Conservation (phyloP, 1,140 invertebrate species). For the Hydropsyche tenuis region DNA sequence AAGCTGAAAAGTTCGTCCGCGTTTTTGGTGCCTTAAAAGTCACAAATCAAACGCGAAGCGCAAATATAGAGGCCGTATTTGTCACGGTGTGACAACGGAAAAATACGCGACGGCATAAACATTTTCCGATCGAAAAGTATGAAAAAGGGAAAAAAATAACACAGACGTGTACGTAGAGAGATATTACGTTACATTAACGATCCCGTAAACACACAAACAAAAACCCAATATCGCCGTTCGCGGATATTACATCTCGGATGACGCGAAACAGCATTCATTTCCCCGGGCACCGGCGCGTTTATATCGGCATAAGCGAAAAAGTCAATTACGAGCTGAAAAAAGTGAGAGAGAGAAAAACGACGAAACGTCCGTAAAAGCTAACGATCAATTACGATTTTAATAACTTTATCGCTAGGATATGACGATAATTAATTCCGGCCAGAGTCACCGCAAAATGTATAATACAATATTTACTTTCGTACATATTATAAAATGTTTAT, state of each 20-base stretch:
- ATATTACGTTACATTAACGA: conserved; percentile 29
- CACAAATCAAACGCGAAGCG: conserved; percentile 28
- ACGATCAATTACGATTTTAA: conserved; percentile 28
- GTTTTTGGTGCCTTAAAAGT: conserved; percentile 8
- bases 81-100: conserved; percentile 8
- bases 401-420: conserved; percentile 13
- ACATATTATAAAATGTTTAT: no score
- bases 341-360: not conserved
- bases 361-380: conserved; percentile 15
- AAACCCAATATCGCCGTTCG: conserved; percentile 24
- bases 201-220: conserved; percentile 25
- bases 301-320: conserved; percentile 18
- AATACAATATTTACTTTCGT: no score
- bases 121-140: no score
- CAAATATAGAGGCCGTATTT: conserved; percentile 28
- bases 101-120: not conserved
- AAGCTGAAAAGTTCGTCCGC: conserved; percentile 38
- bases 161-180: not conserved
- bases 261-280: conserved; percentile 26
- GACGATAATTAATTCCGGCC: conserved; percentile 23
- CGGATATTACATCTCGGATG: conserved; percentile 28
- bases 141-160: no score
- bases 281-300: conserved; percentile 7
- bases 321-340: conserved; percentile 1
- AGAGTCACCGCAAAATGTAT: no score